Evolutionary conservation across 2,888 invertebrate genomes (phyloP).

Genomic region (Corythucha ciliata): DNA sequence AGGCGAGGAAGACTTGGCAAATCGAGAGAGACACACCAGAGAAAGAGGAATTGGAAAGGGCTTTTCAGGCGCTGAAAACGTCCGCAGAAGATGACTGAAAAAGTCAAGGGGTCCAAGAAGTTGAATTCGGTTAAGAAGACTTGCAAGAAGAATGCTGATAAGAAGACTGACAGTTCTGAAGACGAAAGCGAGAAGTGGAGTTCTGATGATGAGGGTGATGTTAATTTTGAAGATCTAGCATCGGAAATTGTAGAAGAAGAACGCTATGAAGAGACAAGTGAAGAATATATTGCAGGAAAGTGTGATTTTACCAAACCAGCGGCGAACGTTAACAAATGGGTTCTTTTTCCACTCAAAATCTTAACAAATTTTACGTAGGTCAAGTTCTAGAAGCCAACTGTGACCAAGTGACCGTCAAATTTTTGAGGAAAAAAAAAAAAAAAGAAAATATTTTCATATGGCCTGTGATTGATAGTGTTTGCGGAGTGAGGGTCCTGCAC

Average conservation of each 20-base stretch:
- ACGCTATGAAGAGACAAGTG: background rate
- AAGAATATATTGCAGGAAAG: background rate
- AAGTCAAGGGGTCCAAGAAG: slow-evolving; percentile 14
- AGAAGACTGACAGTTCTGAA: slow-evolving; percentile 13
- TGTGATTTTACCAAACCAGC: slow-evolving; percentile 6
- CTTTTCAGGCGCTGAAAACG: background rate
- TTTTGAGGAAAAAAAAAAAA: slow-evolving; percentile 15
- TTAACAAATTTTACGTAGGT: slow-evolving; percentile 11
- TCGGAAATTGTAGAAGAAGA: slow-evolving; percentile 4
- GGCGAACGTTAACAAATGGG: slow-evolving; percentile 13
- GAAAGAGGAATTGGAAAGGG: slow-evolving; percentile 15
- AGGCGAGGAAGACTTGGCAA: slow-evolving; percentile 18
- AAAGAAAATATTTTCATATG: slow-evolving; percentile 18
- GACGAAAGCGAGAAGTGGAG: slow-evolving; percentile 16
- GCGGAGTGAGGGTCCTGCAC: too few relatives aligned
- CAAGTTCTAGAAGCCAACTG: slow-evolving; percentile 12
- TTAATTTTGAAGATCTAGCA: background rate
- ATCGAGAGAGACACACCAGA: slow-evolving; percentile 19
- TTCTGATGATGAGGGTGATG: slow-evolving; percentile 12
- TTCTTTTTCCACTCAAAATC: slow-evolving; percentile 13
- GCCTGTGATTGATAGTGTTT: slow-evolving; percentile 12
- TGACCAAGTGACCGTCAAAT: slow-evolving; percentile 3
- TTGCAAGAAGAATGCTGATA: slow-evolving; percentile 5
- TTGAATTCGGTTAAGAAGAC: slow-evolving; percentile 1
- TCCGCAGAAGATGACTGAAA: slow-evolving; percentile 8